Base-by-base conservation (phyloP, 2,113 vertebrate genomes). In the Solenodon paradoxus region DNA sequence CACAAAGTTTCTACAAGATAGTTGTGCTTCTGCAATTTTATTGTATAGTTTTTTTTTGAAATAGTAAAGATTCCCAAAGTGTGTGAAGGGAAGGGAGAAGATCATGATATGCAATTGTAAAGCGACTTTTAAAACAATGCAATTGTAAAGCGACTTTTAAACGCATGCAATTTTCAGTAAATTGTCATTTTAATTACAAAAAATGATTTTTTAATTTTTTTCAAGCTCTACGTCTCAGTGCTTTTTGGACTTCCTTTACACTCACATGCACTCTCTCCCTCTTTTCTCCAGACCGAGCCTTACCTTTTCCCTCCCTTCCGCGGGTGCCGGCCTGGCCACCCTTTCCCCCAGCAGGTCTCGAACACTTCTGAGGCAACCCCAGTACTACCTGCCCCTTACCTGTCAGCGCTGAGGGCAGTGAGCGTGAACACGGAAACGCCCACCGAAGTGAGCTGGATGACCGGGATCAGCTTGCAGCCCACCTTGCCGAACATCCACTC, bases 371-470 rank as follows among this genome's bases (percentile, higher is more conserved):
- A 42, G 15, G 9, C 49, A 38, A 7, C 38, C 26, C 30, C 42
- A 6, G 9, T 1, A 0, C 32, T 4, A 19, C 72, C 85, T 91
- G 53, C 0, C 30, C 51, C 94, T 94, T 98, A 99, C 99, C 99
- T 99, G 99, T 99, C 99, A 0, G 99, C 99, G 92, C 99, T 99
- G 92, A 99, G 99, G 28, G 99, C 99, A 0, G 99, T 99, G 81
- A 99, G 99, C 0, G 99, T 99, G 98, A 99, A 99, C 91, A 99
- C 99, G 0, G 99, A 99, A 80, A 99, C 99, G 28, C 99, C 99
- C 77, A 99, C 99, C 0, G 99, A 99, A 38, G 99, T 99, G 97
- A 99, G 99, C 98, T 99, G 99, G 92, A 99, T 99, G 94, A 98
- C 99, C 1, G 99, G 99, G 80, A 99, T 99, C 96, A 99, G 99